Evolutionary conservation across 2,888 invertebrate genomes (phyloP).

Genomic region (Perizoma flavofasciatum): DNA sequence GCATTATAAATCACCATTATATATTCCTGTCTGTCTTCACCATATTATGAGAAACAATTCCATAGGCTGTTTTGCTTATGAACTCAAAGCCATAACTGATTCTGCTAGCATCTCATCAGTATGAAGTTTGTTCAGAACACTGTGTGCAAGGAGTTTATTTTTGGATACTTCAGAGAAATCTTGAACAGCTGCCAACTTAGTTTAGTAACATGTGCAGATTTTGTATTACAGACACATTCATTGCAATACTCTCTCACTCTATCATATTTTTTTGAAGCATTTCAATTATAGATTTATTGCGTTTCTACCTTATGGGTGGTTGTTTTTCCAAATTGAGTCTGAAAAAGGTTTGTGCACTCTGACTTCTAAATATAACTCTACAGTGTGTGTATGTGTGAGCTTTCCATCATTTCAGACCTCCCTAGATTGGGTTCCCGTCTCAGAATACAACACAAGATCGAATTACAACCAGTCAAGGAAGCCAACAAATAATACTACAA

Average conservation of each 20-base stretch:
- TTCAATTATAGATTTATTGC: constrained; percentile 16
- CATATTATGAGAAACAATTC: too few relatives aligned
- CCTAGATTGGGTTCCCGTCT: constrained; percentile 81
- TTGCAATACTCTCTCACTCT: constrained; percentile 19
- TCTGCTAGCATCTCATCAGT: constrained; percentile 20
- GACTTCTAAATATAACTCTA: constrained; percentile 10
- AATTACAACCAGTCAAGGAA: constrained; percentile 78
- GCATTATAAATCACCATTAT: too few relatives aligned
- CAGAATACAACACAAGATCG: constrained; percentile 76
- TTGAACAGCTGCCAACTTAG: constrained; percentile 71
- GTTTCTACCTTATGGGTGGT: constrained; percentile 69
- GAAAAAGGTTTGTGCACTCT: constrained; percentile 65
- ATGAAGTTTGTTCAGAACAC: constrained; percentile 65
- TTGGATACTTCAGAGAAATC: constrained; percentile 63
- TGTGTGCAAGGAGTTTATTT: constrained; percentile 62
- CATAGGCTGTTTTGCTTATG: too few relatives aligned
- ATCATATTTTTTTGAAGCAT: constrained; percentile 16
- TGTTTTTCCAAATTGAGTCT: constrained; percentile 77
- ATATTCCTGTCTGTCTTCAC: too few relatives aligned
- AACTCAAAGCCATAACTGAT: too few relatives aligned
- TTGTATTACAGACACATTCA: constrained; percentile 21
- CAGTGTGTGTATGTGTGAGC: constrained; percentile 13
- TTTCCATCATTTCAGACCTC: constrained; percentile 68
- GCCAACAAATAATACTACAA: constrained; percentile 71
- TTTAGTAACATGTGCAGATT: constrained; percentile 29